Evolutionary conservation across 2,113 vertebrate species (phyloP).

Genomic region (Gallinago jamesoni): DNA sequence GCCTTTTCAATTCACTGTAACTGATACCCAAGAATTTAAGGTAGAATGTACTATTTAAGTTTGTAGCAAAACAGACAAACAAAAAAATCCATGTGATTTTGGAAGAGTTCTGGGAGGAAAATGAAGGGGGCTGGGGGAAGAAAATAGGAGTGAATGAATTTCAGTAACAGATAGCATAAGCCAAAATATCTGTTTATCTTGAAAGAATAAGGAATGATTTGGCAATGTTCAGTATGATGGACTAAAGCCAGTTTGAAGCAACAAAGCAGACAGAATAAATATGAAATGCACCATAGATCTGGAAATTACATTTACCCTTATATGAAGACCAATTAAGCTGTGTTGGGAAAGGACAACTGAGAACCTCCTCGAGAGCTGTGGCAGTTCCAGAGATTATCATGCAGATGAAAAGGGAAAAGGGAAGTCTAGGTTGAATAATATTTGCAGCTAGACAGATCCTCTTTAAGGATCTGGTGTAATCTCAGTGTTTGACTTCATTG

Average conservation of each 20-base stretch:
- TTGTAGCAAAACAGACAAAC: background rate
- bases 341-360: background rate
- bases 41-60: background rate
- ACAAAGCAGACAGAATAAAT: background rate
- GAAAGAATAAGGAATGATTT: background rate
- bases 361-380: background rate
- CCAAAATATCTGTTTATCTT: background rate
- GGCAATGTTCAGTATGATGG: background rate
- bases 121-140: background rate
- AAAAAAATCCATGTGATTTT: background rate
- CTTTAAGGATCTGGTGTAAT: background rate
- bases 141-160: background rate
- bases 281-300: background rate
- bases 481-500: background rate
- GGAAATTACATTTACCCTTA: background rate
- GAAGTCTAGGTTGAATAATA: background rate
- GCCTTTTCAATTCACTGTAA: background rate
- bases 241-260: background rate
- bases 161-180: background rate
- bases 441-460: background rate
- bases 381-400: background rate
- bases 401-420: background rate
- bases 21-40: background rate
- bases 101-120: background rate
- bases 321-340: background rate